Evolutionary conservation across 2,888 invertebrate species (phyloP).

Genomic region (Himalopsyche japonica): DNA sequence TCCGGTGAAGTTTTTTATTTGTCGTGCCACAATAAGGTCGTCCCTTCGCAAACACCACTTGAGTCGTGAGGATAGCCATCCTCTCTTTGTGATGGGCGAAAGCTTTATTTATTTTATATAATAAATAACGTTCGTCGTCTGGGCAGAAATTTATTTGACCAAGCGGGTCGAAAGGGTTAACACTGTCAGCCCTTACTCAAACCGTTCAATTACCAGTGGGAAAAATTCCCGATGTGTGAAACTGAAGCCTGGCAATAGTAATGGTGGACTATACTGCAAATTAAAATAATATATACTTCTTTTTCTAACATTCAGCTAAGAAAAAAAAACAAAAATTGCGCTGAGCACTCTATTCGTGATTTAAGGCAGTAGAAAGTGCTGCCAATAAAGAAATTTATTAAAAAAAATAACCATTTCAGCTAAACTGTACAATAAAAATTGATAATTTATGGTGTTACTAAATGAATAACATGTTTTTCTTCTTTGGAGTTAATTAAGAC

Average conservation of each 20-base stretch:
- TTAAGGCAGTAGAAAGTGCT: too few species aligned
- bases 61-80: not conserved
- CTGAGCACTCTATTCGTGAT: too few species aligned
- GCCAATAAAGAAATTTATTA: too few species aligned
- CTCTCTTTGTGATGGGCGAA: not conserved
- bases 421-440: too few species aligned
- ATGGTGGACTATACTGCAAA: not conserved
- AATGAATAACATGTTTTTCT: too few species aligned
- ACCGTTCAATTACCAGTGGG: not conserved
- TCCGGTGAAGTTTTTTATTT: constrained; percentile 19
- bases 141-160: not conserved
- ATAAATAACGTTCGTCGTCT: not conserved
- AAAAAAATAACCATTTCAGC: too few species aligned
- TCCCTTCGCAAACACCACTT: not conserved
- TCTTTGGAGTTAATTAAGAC: too few species aligned
- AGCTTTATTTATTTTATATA: not conserved
- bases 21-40: constrained; percentile 13
- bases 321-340: too few species aligned
- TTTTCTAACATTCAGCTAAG: too few species aligned
- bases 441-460: too few species aligned
- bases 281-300: not conserved
- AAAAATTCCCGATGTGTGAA: not conserved
- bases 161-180: not conserved
- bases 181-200: not conserved
- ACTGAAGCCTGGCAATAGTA: not conserved